Evolutionary conservation across 2,113 vertebrate genomes (phyloP), one percentile per base, ranked within the genome.

Genomic region (Ceyx cyanopectus): DNA sequence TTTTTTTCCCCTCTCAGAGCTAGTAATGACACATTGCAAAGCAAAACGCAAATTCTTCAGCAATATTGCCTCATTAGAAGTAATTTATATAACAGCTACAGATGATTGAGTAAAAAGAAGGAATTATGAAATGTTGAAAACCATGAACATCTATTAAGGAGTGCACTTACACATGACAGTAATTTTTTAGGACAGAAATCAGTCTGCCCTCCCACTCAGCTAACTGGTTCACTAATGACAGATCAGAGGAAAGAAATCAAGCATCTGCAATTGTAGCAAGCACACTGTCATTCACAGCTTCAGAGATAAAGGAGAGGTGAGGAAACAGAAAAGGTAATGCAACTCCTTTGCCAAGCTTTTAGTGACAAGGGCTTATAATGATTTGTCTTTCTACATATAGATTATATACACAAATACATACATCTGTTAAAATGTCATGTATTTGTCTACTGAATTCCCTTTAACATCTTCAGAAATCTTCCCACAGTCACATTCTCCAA

Each of bases 11-110:
- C 57, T 37, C 48, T 84, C 73, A 69, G 50, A 86, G 32, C 56
- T 81, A 96, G 68, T 92, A 95, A 92, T 46, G 74, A 93, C 74
- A 91, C 18, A 29, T 27, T 81, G 74, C 67, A 62, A 79, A 92
- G 70, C 65, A 66, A 76, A 93, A 73, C 27, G 62, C 61, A 80
- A 76, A 78, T 48, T 86, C 56, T 65, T 70, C 48, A 74, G 78
- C 22, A 56, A 29, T 22, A 69, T 22, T 45, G 43, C 60, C 87
- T 78, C 83, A 78, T 92, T 91, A 91, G 34, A 79, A 93, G 70
- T 51, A 24, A 88, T 92, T 93, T 93, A 84, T 60, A 62, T 56
- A 82, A 92, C 81, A 54, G 46, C 74, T 54, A 93, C 63, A 92
- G 83, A 92, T 69, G 67, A 87, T 27, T 41, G 54, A 92, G 67